A percentile compares a stretch with the other conserved stretches of the same genome.
phyloP scores from a whole-genome alignment of 2,113 vertebrate species.

The Cebidichthys violaceus region DNA sequence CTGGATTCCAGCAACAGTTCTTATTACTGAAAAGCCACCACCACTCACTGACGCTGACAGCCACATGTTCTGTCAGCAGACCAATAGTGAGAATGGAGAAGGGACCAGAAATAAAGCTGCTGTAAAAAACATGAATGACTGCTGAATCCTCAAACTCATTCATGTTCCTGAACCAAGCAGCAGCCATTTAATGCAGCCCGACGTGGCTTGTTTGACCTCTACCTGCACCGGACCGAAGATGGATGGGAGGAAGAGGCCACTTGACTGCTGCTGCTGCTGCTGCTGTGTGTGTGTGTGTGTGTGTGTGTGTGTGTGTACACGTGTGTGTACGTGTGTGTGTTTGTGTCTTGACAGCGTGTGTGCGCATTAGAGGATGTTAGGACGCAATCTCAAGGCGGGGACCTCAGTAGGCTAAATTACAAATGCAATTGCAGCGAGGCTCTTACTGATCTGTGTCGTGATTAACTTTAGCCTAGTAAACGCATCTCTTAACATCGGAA shows the following conservation, averaged over 20 bases:
- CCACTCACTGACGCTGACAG: constrained; percentile 7
- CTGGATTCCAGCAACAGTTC: not conserved
- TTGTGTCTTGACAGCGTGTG: not conserved
- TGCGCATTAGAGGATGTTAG: not conserved
- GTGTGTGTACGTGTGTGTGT: not conserved
- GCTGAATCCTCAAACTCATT: constrained; percentile 21
- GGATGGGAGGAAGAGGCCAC: constrained; percentile 4
- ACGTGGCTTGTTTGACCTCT: constrained; percentile 36
- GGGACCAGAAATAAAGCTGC: not conserved
- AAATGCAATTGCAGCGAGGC: constrained; percentile 1
- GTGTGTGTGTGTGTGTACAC: constrained; percentile 1
- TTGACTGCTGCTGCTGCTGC: not conserved
- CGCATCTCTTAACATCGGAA: constrained; percentile 22
- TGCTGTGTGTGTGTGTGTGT: not conserved
- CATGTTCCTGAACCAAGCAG: constrained; percentile 18
- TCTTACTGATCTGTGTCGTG: constrained; percentile 10
- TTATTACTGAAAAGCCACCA: not conserved
- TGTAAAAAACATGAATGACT: constrained; percentile 38
- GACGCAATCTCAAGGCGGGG: not conserved
- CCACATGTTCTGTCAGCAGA: constrained; percentile 34
- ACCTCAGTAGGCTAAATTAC: constrained; percentile 9
- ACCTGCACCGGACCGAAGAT: constrained; percentile 32
- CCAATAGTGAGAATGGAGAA: not conserved
- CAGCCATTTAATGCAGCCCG: constrained; percentile 2
- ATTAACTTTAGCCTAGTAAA: constrained; percentile 34